phyloP scores from a whole-genome alignment of 2,113 vertebrate genomes.

The Eublepharis macularius region DNA sequence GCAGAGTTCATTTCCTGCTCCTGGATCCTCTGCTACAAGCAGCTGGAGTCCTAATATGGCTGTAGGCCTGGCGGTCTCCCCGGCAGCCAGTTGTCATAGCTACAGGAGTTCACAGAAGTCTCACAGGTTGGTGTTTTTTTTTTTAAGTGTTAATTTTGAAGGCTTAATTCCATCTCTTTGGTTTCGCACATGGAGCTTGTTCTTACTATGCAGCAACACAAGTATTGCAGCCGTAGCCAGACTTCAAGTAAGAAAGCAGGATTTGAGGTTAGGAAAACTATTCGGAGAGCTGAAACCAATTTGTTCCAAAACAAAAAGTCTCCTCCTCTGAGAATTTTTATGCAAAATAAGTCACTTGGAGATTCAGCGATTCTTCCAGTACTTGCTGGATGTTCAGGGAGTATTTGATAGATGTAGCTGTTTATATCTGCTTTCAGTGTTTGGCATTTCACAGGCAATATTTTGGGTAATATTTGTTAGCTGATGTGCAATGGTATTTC shows the following conservation, averaged over 20 bases:
- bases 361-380: background rate
- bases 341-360: background rate
- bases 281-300: background rate
- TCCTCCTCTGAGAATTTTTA: background rate
- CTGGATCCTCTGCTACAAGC: background rate
- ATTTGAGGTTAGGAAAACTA: background rate
- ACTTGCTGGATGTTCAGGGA: background rate
- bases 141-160: slow-evolving; percentile 14
- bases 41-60: slow-evolving; percentile 9
- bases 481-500: background rate
- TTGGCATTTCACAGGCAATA: too few relatives aligned
- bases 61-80: background rate
- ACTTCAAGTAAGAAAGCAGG: background rate
- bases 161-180: slow-evolving; percentile 21
- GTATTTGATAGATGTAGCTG: background rate
- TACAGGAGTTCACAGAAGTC: slow-evolving; percentile 25
- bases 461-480: background rate
- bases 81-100: slow-evolving; percentile 25
- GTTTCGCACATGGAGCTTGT: background rate
- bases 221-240: background rate
- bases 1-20: background rate
- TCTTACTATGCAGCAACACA: background rate
- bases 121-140: background rate
- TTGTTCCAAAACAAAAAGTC: background rate
- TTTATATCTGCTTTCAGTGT: background rate